Percentiles rank a stretch among this genome's conserved stretches.
These are phyloP conservation scores for Pogona vitticeps DNA, from an alignment of 2,113 vertebrate genomes.

Conservation along the genomic window DNA sequence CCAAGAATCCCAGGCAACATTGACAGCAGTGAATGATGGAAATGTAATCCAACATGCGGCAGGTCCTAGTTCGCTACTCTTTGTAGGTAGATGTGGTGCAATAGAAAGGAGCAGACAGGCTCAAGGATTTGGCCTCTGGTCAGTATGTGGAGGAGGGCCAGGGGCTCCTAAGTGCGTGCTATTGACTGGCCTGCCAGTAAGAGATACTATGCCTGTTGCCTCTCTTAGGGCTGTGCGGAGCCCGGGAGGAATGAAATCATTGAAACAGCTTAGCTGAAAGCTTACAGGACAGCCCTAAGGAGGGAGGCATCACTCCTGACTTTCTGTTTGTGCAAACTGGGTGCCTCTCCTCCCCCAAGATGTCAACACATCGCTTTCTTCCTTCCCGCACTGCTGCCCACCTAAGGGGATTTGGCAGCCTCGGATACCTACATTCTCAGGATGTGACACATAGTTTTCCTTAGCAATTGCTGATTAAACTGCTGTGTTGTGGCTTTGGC, in stretches of 20 bases:
- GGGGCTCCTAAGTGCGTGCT: not conserved
- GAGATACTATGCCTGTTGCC: not conserved
- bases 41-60: not conserved
- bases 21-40: not conserved
- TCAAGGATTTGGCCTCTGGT: not conserved
- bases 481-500: not conserved
- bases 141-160: not conserved
- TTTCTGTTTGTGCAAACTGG: not conserved
- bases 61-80: not conserved
- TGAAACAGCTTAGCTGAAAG: not conserved
- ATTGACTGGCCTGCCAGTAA: not conserved
- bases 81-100: not conserved
- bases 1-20: not conserved
- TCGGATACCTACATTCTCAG: not conserved
- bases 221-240: not conserved
- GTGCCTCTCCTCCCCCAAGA: not conserved
- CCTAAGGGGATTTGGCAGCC: conserved; percentile 10
- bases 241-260: not conserved
- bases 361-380: not conserved
- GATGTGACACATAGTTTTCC: conserved; percentile 11
- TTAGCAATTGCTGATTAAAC: conserved; percentile 1
- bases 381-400: not conserved
- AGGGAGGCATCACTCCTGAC: not conserved
- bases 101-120: not conserved
- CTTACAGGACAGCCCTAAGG: not conserved